Conservation (phyloP, 2,888 invertebrate species). For the Lepidochrysops patricia region DNA sequence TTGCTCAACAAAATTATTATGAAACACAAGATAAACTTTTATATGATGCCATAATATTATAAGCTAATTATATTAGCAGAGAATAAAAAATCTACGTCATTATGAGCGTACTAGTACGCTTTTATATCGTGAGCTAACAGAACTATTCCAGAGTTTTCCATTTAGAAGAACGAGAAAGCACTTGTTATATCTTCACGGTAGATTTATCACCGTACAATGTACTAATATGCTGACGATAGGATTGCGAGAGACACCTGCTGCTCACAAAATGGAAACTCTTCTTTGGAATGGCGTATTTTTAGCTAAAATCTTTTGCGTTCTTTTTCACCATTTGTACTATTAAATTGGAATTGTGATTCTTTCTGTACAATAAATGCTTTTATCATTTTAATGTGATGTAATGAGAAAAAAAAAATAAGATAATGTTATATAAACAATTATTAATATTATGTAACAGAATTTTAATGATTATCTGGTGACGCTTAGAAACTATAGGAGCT, state of each 20-base stretch:
- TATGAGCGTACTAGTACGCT: not conserved
- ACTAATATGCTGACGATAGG: slow-evolving; percentile 62
- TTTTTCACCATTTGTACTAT: slow-evolving; percentile 29
- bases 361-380: not conserved
- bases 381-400: not conserved
- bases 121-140: not conserved
- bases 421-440: no score
- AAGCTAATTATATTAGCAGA: not conserved
- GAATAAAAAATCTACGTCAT: not conserved
- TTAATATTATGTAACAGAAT: no score
- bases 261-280: slow-evolving; percentile 22
- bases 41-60: no score
- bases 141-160: not conserved
- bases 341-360: not conserved
- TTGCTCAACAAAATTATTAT: not conserved
- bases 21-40: not conserved
- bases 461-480: no score
- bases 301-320: slow-evolving; percentile 46
- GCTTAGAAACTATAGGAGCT: no score
- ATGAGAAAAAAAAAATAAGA: no score
- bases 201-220: slow-evolving; percentile 59
- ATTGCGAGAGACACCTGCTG: slow-evolving; percentile 59
- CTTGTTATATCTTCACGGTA: slow-evolving; percentile 36
- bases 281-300: slow-evolving; percentile 18
- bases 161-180: slow-evolving; percentile 45